phyloP scores from a whole-genome alignment of 2,797 vertebrate species.

The Danio jaintianensis region DNA sequence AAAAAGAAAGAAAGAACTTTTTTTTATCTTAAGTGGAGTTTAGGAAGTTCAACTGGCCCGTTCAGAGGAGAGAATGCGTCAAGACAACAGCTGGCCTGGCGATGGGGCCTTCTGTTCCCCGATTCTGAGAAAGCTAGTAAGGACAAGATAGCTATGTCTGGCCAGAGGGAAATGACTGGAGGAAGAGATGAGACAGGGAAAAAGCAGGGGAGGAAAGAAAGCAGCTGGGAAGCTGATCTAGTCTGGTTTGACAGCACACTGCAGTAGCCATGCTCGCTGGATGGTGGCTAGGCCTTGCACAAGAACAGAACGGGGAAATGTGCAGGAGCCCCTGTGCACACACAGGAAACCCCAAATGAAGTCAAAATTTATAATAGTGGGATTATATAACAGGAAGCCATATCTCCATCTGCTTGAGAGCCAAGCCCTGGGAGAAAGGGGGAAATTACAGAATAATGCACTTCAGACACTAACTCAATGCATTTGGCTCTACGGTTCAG shows the following conservation, averaged over 20 bases:
- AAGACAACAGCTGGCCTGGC: slow-evolving; percentile 80
- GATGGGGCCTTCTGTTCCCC: slow-evolving; percentile 77
- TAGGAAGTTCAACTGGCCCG: slow-evolving; percentile 79
- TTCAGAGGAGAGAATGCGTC: slow-evolving; percentile 68
- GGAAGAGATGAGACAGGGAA: slow-evolving; percentile 15
- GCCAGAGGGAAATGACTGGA: slow-evolving; percentile 59
- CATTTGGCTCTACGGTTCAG: slow-evolving; percentile 27
- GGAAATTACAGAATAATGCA: slow-evolving; percentile 75
- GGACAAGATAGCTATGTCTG: slow-evolving; percentile 76
- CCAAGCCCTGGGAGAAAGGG: slow-evolving; percentile 67
- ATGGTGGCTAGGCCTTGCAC: slow-evolving; percentile 54
- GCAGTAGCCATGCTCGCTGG: slow-evolving; percentile 48
- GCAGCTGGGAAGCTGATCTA: slow-evolving; percentile 37
- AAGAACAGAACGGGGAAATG: slow-evolving; percentile 61
- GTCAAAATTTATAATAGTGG: slow-evolving; percentile 55
- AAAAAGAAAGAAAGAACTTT: slow-evolving; percentile 53
- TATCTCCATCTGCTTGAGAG: slow-evolving; percentile 74
- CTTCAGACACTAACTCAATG: slow-evolving; percentile 71
- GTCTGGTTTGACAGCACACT: slow-evolving; percentile 36
- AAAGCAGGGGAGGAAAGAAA: slow-evolving; percentile 32
- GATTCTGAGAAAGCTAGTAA: slow-evolving; percentile 64
- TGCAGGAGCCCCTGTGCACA: slow-evolving; percentile 28
- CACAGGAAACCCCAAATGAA: slow-evolving; percentile 62
- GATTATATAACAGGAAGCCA: slow-evolving; percentile 64
- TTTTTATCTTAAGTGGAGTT: slow-evolving; percentile 77